These are phyloP conservation scores for Acanthacorydalis orientalis DNA, from an alignment of 2,888 invertebrate species.

Conservation along the genomic window DNA sequence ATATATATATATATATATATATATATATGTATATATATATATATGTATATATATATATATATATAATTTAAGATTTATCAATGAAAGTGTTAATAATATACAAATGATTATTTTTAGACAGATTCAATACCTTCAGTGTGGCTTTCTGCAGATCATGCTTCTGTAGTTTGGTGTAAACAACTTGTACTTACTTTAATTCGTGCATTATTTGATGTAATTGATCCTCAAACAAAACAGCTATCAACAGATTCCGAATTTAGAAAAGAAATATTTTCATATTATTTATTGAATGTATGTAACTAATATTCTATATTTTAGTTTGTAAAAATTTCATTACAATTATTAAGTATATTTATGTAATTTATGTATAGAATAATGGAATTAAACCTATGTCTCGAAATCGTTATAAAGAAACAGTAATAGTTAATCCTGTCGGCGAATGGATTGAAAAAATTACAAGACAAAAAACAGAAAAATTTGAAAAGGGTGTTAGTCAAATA, in stretches of 20 bases:
- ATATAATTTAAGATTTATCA: too few relatives aligned
- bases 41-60: too few relatives aligned
- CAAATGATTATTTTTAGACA: slow-evolving; percentile 35
- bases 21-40: not conserved
- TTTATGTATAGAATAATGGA: slow-evolving; percentile 20
- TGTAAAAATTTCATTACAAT: not conserved
- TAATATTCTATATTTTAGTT: not conserved
- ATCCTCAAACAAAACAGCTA: slow-evolving; percentile 31
- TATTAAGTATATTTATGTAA: slow-evolving; percentile 1
- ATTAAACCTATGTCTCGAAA: slow-evolving; percentile 16
- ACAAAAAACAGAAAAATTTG: slow-evolving; percentile 25
- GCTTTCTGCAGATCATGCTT: slow-evolving; percentile 77
- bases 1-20: too few relatives aligned
- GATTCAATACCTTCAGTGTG: slow-evolving; percentile 70
- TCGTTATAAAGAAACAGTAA: slow-evolving; percentile 19
- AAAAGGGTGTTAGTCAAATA: slow-evolving; percentile 17
- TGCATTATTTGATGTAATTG: slow-evolving; percentile 66
- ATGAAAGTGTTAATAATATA: not conserved
- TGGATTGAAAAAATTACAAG: slow-evolving; percentile 32
- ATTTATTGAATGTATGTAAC: slow-evolving; percentile 28
- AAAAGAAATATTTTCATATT: slow-evolving; percentile 32
- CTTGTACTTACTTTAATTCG: slow-evolving; percentile 60
- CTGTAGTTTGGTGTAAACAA: slow-evolving; percentile 89
- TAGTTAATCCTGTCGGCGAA: slow-evolving; percentile 23
- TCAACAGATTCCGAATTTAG: slow-evolving; percentile 22